Base-by-base conservation (phyloP, 2,113 vertebrate species). In the Ammodytes dubius region DNA sequence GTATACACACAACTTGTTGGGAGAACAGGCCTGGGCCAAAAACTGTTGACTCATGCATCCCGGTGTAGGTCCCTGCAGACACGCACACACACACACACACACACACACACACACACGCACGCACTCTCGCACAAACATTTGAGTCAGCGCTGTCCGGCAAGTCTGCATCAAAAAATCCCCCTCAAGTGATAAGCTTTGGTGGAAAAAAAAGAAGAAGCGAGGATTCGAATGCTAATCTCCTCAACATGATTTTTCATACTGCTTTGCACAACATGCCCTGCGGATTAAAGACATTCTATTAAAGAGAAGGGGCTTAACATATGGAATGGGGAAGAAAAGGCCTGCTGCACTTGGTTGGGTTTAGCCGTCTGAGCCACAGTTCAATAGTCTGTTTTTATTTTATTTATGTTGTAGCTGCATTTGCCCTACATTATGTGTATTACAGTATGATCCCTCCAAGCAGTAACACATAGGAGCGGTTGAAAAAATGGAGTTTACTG, bases 231-330 rank as follows among this genome's bases (percentile, higher is more conserved):
- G 80, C 90, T 95, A 93, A 94, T 95, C 94, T 93, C 68, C 90
- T 92, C 88, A 93, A 95, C 88, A 86, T 92, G 93, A 94, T 95
- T 95, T 93, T 94, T 87, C 87, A 92, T 93, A 92, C 77, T 49
- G 89, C 91, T 92, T 87, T 83, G 87, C 87, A 72, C 87, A 94
- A 90, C 94, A 93, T 87, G 92, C 85, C 27, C 61, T 85, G 79
- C 40, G 91, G 93, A 94, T 95, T 95, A 94, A 93, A 93, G 87
- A 70, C 91, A 88, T 93, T 94, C 90, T 93, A 94, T 93, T 94
- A 94, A 89, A 91, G 86, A 85, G 87, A 84, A 82, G 79, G 80
- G 78, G 88, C 88, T 92, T 87, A 91, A 90, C 84, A 90, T 91
- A 91, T 85, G 90, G 88, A 88, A 83, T 27, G 68, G 73, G 86